Conservation (phyloP, 2,113 vertebrate species). For the Pseudopodoces humilis region DNA sequence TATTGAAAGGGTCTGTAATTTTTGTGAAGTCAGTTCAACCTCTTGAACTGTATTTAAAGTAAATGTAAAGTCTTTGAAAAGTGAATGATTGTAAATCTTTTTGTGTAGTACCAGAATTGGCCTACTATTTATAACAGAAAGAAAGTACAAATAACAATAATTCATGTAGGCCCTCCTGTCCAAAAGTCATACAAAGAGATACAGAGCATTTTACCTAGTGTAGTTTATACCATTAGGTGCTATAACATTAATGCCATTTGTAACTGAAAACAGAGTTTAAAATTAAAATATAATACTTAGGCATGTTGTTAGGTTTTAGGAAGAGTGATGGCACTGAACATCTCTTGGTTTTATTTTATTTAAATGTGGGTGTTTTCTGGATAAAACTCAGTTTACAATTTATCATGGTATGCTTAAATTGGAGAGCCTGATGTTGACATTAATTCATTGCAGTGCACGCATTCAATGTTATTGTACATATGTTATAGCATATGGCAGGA, state of each 20-base stretch:
- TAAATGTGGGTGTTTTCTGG: not conserved
- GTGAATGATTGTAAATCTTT: not conserved
- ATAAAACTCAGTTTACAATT: not conserved
- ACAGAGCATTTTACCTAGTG: not conserved
- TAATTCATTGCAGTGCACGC: conserved; percentile 61
- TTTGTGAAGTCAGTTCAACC: not conserved
- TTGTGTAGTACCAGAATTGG: not conserved
- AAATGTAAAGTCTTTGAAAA: not conserved
- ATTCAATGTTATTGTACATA: conserved; percentile 61
- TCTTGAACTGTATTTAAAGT: not conserved
- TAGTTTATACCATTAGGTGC: not conserved
- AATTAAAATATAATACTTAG: not conserved
- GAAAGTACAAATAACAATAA: not conserved
- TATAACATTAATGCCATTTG: not conserved
- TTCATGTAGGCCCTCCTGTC: not conserved
- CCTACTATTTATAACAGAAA: not conserved
- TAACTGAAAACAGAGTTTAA: not conserved
- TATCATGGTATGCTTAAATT: conserved; percentile 33
- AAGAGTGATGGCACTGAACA: not conserved
- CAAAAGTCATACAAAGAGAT: not conserved
- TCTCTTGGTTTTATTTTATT: not conserved
- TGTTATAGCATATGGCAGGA: conserved; percentile 72
- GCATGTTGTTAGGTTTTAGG: not conserved
- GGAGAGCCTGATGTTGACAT: conserved; percentile 57
- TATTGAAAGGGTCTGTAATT: not conserved